These are phyloP conservation scores for Nymphalis polychloros DNA, from an alignment of 2,888 invertebrate species.

Conservation along the genomic window DNA sequence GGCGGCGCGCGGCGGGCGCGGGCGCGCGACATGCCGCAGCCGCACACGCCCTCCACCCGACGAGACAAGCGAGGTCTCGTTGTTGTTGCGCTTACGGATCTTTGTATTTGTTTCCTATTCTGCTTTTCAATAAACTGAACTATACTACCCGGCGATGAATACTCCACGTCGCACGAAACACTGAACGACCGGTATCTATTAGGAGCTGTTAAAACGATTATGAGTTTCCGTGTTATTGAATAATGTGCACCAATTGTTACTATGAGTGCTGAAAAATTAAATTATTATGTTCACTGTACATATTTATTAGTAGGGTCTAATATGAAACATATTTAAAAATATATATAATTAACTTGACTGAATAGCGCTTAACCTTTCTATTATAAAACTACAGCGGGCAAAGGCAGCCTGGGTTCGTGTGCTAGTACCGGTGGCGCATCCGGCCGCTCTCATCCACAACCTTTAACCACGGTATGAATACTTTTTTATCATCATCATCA, in stretches of 20 bases:
- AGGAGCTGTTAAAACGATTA: no score
- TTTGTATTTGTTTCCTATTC: no score
- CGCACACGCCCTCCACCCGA: constrained; percentile 75
- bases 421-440: constrained; percentile 82
- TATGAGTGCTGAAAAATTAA: no score
- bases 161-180: no score
- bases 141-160: no score
- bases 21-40: constrained; percentile 82
- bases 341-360: background rate
- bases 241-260: no score
- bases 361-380: background rate
- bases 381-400: constrained; percentile 55
- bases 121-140: background rate
- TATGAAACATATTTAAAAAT: no score
- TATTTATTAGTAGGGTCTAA: no score
- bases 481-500: background rate
- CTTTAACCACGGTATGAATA: constrained; percentile 69
- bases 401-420: constrained; percentile 86
- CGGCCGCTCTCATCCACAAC: constrained; percentile 78
- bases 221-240: no score
- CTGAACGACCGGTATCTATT: no score
- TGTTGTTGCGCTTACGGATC: no score
- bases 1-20: constrained; percentile 84
- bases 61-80: constrained; percentile 72
- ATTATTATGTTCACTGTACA: no score